These are phyloP conservation scores for Drosophila pectinifera DNA, from an alignment of 1,140 invertebrate species.

Conservation along the genomic window DNA sequence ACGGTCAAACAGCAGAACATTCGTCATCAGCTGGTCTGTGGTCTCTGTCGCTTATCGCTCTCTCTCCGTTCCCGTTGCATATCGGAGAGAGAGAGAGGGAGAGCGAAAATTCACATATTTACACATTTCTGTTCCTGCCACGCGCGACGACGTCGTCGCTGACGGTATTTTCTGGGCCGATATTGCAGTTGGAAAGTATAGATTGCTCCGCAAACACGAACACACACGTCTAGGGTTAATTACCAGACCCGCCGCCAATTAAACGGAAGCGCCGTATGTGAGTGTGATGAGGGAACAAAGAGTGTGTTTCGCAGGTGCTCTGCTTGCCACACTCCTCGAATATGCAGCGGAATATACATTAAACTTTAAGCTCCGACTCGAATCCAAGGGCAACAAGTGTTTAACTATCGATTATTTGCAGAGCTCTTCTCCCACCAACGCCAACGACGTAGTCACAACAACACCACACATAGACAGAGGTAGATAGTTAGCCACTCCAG, in stretches of 20 bases:
- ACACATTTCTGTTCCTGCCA: constrained; percentile 37
- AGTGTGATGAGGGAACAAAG: constrained; percentile 20
- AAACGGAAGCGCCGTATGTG: constrained; percentile 13
- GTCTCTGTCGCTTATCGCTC: constrained; percentile 30
- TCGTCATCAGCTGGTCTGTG: constrained; percentile 76
- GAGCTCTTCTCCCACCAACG: constrained; percentile 20
- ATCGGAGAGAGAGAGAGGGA: constrained; percentile 41
- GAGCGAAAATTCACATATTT: constrained; percentile 26
- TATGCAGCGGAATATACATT: constrained; percentile 29
- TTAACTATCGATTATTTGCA: constrained; percentile 71
- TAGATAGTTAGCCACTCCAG: background rate
- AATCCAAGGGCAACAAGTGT: constrained; percentile 75
- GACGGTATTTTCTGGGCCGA: constrained; percentile 26
- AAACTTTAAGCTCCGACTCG: constrained; percentile 21
- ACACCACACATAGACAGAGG: constrained; percentile 3
- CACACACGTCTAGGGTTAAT: constrained; percentile 15
- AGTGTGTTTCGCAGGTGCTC: constrained; percentile 35
- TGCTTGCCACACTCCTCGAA: constrained; percentile 60
- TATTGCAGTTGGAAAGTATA: constrained; percentile 25
- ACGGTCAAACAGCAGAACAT: constrained; percentile 64
- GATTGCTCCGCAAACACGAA: constrained; percentile 11
- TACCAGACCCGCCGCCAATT: constrained; percentile 25
- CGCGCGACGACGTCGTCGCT: constrained; percentile 13
- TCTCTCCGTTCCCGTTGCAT: constrained; percentile 40
- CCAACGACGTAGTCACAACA: constrained; percentile 15